A percentile compares a stretch with the other conserved stretches of the same genome.
Evolutionary conservation across 1,140 invertebrate genomes (phyloP).

Genomic region (Parasteatoda tepidariorum): DNA sequence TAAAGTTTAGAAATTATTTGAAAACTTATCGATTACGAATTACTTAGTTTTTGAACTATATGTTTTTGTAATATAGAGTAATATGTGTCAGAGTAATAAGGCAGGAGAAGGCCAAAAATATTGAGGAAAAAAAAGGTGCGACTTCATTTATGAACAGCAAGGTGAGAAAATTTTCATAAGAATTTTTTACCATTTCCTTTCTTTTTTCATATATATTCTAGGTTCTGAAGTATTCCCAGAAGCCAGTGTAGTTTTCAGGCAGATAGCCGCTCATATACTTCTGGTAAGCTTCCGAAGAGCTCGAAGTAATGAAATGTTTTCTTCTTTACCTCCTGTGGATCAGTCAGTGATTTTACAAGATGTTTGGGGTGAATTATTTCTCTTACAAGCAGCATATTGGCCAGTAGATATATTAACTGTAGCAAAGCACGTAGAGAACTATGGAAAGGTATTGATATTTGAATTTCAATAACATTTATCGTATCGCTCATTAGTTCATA

Average conservation of each 20-base stretch:
- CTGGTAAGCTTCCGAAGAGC: constrained; percentile 82
- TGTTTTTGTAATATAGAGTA: no score
- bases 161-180: no score
- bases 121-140: no score
- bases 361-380: constrained; percentile 86
- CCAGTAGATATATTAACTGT: constrained; percentile 58
- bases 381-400: constrained; percentile 82
- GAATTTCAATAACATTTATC: background rate
- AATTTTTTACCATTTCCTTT: no score
- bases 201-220: background rate
- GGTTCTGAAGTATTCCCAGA: constrained; percentile 39
- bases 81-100: no score
- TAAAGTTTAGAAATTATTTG: no score
- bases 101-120: no score
- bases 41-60: no score
- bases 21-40: no score
- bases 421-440: constrained; percentile 50
- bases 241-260: constrained; percentile 38
- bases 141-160: no score
- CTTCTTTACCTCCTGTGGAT: constrained; percentile 77
- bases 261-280: constrained; percentile 76
- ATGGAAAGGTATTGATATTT: constrained; percentile 27
- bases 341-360: constrained; percentile 80
- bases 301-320: constrained; percentile 79
- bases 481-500: background rate